A percentile compares a stretch with the other conserved stretches of the same genome.
phyloP scores from a whole-genome alignment of 2,888 invertebrate genomes.

The Spilarctia lutea region DNA sequence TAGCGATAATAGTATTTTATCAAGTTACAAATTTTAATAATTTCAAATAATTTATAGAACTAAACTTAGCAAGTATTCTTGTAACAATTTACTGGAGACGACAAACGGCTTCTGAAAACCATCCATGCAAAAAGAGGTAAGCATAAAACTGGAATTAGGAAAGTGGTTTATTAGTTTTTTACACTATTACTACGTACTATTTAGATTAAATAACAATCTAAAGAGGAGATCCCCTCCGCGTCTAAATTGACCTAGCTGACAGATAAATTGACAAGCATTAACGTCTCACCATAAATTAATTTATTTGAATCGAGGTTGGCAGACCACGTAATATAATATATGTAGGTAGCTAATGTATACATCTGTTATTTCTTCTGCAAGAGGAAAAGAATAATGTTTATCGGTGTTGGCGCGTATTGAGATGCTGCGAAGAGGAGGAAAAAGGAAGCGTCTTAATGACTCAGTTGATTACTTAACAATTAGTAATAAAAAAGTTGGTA shows the following conservation, averaged over 20 bases:
- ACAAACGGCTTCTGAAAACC: too few species aligned
- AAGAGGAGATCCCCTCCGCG: slow-evolving; percentile 9
- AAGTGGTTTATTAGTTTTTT: neutral
- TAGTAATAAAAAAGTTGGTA: slow-evolving; percentile 21
- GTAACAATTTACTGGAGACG: neutral
- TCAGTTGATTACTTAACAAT: slow-evolving; percentile 38
- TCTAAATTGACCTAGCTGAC: slow-evolving; percentile 14
- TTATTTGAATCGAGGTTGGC: slow-evolving; percentile 8
- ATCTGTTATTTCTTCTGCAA: neutral
- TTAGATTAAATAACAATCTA: neutral
- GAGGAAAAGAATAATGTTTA: slow-evolving; percentile 1
- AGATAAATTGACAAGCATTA: slow-evolving; percentile 12
- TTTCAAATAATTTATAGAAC: too few species aligned
- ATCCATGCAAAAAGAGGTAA: too few species aligned
- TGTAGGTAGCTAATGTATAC: neutral
- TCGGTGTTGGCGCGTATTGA: neutral
- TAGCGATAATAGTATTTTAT: too few species aligned
- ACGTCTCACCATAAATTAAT: slow-evolving; percentile 15
- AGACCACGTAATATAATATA: neutral
- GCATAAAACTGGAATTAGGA: neutral
- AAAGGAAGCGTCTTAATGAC: slow-evolving; percentile 38
- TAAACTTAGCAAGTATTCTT: neutral
- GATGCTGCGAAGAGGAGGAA: slow-evolving; percentile 18
- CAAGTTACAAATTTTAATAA: too few species aligned
- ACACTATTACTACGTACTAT: neutral